Base-by-base conservation (phyloP, 2,888 invertebrate species). In the Encarsia formosa region DNA sequence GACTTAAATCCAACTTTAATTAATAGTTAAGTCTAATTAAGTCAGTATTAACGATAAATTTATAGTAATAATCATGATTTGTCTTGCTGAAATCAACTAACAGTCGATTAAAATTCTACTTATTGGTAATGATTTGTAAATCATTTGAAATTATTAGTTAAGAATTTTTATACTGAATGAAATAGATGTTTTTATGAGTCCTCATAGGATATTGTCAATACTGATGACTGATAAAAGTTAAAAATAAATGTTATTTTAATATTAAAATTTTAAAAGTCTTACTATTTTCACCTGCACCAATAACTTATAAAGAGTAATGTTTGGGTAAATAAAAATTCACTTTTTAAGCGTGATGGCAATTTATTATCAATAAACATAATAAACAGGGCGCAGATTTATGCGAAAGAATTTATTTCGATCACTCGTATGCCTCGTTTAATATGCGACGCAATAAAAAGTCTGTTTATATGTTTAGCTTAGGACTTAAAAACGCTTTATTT, bases 281-380 rank as follows among this genome's bases (percentile, higher is more conserved):
- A n/a, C n/a, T n/a, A n/a, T n/a, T n/a, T n/a, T n/a, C n/a, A n/a
- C n/a, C n/a, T n/a, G n/a, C n/a, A n/a, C n/a, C n/a, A n/a, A n/a
- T n/a, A n/a, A n/a, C n/a, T n/a, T n/a, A n/a, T n/a, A n/a, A n/a
- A n/a, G n/a, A n/a, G n/a, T n/a, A n/a, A n/a, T n/a, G n/a, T n/a
- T n/a, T n/a, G n/a, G 41, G 41, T 41, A 22, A 53, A 54, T 26
- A 41, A 31, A 40, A 49, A 52, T n/a, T 15, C 42, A 35, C 39
- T 16, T 39, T 52, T 70, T 72, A 74, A 74, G 74, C 74, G 68
- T 74, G 70, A 73, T 72, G 73, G 73, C 73, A 69, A n/a, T 74
- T 73, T 74, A 74, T 74, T 74, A 71, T 71, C 63, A 67, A 69
- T 72, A 71, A 74, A 72, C 70, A 71, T 72, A 73, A 71, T 73